Base-by-base conservation (phyloP, 2,113 vertebrate species). In the Scopus umbretta region DNA sequence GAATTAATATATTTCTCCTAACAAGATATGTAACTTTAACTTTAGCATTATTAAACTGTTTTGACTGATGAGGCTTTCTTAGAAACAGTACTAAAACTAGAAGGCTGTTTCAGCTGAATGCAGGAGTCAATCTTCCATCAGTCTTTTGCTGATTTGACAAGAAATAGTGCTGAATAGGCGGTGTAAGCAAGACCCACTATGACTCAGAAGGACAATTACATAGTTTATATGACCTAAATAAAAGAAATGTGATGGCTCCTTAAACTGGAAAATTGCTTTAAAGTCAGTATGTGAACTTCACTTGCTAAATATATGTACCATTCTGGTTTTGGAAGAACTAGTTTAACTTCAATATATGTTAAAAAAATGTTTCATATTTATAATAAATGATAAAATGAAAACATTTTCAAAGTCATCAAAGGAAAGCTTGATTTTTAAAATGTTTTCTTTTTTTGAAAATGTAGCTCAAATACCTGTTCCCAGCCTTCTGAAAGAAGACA, bases 201-300 rank as follows among this genome's bases (percentile, higher is more conserved):
- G 73, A 72, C 47, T 76, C 84, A 86, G 79, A 95, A 91, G 81
- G 67, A 86, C 78, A 86, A 80, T 94, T 70, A 80, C 32, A 50
- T 43, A 56, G 27, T 94, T 84, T 89, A 52, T 78, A 67, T 74
- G 68, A 93, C 29, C 61, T 76, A 84, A 94, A 75, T 65, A 79
- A 94, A 90, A 92, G 30, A 90, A 83, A 76, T 80, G 40, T 32
- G 11, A 32, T 68, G 32, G 67, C 10, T 94, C 18, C 58, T 88
- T 92, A 83, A 94, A 80, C 67, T 72, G 62, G 65, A 90, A 95
- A 94, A 91, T 90, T 86, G 25, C 61, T 83, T 88, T 65, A 68
- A 6, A 47, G 13, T 78, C 58, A 61, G 18, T 6, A 23, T 53
- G 22, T 74, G 59, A 74, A 43, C 9, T 80, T 91, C 19, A 45